Conservation (phyloP, 2,797 vertebrate species). For the Oryzias sinensis region DNA sequence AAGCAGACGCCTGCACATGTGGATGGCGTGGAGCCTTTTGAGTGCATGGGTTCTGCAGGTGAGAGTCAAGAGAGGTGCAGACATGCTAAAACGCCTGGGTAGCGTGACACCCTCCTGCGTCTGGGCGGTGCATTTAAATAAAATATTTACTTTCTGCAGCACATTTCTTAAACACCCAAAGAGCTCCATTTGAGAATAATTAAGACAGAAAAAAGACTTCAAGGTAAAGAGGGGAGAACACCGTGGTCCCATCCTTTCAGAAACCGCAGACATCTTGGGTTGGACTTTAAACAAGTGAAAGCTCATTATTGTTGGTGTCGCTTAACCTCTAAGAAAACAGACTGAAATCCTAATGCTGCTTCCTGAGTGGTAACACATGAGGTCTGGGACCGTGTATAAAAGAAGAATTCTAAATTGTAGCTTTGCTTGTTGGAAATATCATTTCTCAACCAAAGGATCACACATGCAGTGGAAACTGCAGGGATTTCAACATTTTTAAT, state of each 20-base stretch:
- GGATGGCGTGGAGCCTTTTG: constrained; percentile 25
- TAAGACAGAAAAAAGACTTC: constrained; percentile 54
- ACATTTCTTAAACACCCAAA: constrained; percentile 68
- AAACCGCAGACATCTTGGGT: constrained; percentile 34
- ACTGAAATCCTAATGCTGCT: constrained; percentile 29
- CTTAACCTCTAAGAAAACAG: constrained; percentile 30
- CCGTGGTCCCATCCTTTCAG: constrained; percentile 34
- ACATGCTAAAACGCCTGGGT: constrained; percentile 49
- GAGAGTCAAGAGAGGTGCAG: constrained; percentile 58
- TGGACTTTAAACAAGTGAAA: constrained; percentile 44
- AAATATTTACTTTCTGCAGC: constrained; percentile 75
- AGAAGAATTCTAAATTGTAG: constrained; percentile 28
- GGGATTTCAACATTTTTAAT: constrained; percentile 5
- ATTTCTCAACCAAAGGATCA: constrained; percentile 18
- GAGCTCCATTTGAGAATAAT: constrained; percentile 67
- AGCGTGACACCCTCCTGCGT: constrained; percentile 65
- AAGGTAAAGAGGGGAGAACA: constrained; percentile 32
- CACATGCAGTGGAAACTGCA: constrained; percentile 34
- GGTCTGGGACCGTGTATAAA: constrained; percentile 36
- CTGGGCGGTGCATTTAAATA: constrained; percentile 70
- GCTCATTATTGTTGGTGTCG: constrained; percentile 19
- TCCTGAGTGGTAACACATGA: constrained; percentile 56
- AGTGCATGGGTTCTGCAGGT: constrained; percentile 16
- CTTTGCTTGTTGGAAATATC: constrained; percentile 53
- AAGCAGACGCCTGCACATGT: constrained; percentile 39